phyloP scores from a whole-genome alignment of 2,888 invertebrate genomes.

The Stomorhina lunata region DNA sequence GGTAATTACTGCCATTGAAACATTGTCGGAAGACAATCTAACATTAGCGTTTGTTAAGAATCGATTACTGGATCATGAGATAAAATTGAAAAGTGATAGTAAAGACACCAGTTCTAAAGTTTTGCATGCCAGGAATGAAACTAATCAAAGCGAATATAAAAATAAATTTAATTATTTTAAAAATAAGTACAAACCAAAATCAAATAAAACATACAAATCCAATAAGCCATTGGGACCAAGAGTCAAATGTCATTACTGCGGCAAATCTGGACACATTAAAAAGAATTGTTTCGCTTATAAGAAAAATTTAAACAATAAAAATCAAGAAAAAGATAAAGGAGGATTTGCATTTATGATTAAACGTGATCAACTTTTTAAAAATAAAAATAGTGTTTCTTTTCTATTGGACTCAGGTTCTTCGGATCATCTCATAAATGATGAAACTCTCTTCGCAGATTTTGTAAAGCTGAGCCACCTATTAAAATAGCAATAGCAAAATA shows the following conservation, averaged over 20 bases:
- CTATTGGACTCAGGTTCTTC: slow-evolving; percentile 60
- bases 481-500: slow-evolving; percentile 72
- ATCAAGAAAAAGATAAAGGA: slow-evolving; percentile 49
- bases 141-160: neutral
- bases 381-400: slow-evolving; percentile 33
- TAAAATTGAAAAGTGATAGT: slow-evolving; percentile 24
- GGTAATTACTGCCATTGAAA: slow-evolving; percentile 45
- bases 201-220: neutral
- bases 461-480: slow-evolving; percentile 65
- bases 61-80: slow-evolving; percentile 45
- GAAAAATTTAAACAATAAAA: slow-evolving; percentile 12
- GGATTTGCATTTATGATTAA: slow-evolving; percentile 58
- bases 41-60: slow-evolving; percentile 54
- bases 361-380: neutral
- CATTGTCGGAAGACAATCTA: slow-evolving; percentile 27
- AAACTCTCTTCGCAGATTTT: slow-evolving; percentile 50
- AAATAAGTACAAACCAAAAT: neutral
- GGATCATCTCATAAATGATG: slow-evolving; percentile 66
- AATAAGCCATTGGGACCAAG: no score
- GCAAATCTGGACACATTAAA: slow-evolving; percentile 70
- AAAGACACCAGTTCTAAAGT: slow-evolving; percentile 51
- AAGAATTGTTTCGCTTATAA: slow-evolving; percentile 68
- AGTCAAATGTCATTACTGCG: slow-evolving; percentile 72
- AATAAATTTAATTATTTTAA: neutral
- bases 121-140: slow-evolving; percentile 23